Conservation (phyloP, 2,797 vertebrate species). For the Acanthurus leucopareius region DNA sequence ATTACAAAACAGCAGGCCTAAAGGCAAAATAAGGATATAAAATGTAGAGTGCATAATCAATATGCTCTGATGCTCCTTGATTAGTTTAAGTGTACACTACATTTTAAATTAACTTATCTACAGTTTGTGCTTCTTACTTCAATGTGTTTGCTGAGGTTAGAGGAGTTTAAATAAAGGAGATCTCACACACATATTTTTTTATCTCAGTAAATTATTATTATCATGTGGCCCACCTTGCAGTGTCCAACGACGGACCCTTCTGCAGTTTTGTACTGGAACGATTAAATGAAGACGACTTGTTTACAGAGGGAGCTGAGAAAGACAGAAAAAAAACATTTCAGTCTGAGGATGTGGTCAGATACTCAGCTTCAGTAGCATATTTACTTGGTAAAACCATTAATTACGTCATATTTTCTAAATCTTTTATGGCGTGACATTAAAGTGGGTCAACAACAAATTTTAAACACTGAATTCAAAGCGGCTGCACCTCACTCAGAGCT, state of each 20-base stretch:
- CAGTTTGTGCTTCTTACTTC: too few species aligned
- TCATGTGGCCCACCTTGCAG: constrained; percentile 87
- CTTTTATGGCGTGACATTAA: not conserved
- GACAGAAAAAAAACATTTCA: not conserved
- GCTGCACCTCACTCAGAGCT: not conserved
- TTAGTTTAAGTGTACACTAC: too few species aligned
- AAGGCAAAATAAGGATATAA: too few species aligned
- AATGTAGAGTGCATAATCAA: too few species aligned
- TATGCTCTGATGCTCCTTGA: too few species aligned
- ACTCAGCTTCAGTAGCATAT: not conserved
- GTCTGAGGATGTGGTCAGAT: not conserved
- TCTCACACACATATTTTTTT: not conserved
- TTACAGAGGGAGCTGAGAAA: constrained; percentile 89
- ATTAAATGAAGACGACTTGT: constrained; percentile 95
- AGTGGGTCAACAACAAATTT: not conserved
- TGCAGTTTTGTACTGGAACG: constrained; percentile 93
- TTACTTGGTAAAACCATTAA: not conserved
- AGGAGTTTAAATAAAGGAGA: too few species aligned
- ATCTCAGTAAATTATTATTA: not conserved
- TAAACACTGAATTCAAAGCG: not conserved
- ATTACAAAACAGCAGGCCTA: too few species aligned
- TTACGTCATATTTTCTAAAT: not conserved
- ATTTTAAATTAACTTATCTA: too few species aligned
- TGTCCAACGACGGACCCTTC: constrained; percentile 94
- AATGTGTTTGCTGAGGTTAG: too few species aligned